Conservation (phyloP, 2,888 invertebrate species). For the Pyrrhosoma nymphula region DNA sequence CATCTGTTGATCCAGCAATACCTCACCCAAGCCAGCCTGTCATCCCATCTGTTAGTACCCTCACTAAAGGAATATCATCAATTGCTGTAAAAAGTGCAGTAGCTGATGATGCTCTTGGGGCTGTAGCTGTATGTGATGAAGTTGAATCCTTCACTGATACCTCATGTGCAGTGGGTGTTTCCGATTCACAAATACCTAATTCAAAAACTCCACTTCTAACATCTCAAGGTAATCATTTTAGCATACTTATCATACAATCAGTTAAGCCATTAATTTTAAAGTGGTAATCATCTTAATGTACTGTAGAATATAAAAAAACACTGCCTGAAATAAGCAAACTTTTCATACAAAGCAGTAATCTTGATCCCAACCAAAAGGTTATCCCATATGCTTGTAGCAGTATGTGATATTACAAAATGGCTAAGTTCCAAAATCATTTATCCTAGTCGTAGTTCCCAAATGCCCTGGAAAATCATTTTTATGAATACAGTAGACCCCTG, state of each 20-base stretch:
- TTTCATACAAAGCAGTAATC: too few species aligned
- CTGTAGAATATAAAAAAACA: too few species aligned
- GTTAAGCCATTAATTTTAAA: too few species aligned
- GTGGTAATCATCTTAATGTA: too few species aligned
- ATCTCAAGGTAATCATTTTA: conserved; percentile 63
- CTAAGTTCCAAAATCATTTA: too few species aligned
- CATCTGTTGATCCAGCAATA: conserved; percentile 70
- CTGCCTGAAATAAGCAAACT: too few species aligned
- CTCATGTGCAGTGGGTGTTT: conserved; percentile 42
- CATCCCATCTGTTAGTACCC: conserved; percentile 29
- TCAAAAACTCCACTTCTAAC: conserved; percentile 68
- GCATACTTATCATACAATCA: not conserved
- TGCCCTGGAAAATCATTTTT: too few species aligned
- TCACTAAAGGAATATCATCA: conserved; percentile 65
- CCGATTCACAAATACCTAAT: conserved; percentile 14
- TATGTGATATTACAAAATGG: too few species aligned
- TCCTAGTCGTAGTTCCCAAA: too few species aligned
- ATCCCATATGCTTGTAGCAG: too few species aligned
- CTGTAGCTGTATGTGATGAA: conserved; percentile 36
- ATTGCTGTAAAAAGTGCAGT: conserved; percentile 59
- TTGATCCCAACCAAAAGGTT: too few species aligned
- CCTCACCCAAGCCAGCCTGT: conserved; percentile 33
- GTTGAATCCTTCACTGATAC: conserved; percentile 67
- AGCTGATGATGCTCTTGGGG: conserved; percentile 67
- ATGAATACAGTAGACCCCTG: too few species aligned